Conservation (phyloP, 1,140 invertebrate species). For the Copidosoma floridanum region DNA sequence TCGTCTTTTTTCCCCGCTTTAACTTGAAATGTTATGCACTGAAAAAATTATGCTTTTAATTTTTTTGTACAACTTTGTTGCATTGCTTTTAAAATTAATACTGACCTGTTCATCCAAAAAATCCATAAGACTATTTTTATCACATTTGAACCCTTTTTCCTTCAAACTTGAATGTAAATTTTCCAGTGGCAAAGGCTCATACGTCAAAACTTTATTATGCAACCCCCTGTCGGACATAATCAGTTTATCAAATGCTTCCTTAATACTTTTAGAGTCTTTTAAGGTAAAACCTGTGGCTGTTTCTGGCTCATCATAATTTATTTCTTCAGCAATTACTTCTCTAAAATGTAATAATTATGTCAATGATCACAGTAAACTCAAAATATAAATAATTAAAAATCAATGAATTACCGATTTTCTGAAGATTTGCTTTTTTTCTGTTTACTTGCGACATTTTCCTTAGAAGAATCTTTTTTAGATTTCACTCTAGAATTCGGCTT, state of each 20-base stretch:
- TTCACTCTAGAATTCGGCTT: conserved; percentile 12
- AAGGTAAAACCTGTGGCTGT: background rate
- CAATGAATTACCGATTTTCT: conserved; percentile 7
- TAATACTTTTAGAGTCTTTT: conserved; percentile 28
- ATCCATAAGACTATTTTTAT: conserved; percentile 46
- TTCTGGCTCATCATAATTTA: conserved; percentile 31
- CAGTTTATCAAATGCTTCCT: conserved; percentile 43
- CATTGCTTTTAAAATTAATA: conserved; percentile 1
- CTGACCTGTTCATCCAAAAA: conserved; percentile 57
- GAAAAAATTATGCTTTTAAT: conserved; percentile 23
- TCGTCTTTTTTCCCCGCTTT: conserved; percentile 1
- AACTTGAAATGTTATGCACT: conserved; percentile 25
- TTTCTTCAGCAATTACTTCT: conserved; percentile 31
- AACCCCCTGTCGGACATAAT: conserved; percentile 44
- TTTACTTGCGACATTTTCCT: background rate
- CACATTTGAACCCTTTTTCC: conserved; percentile 48
- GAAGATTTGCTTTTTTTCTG: background rate
- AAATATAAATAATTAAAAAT: background rate
- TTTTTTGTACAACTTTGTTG: background rate
- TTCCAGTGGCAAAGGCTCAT: conserved; percentile 55
- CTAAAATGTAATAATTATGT: background rate
- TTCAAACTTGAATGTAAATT: conserved; percentile 45
- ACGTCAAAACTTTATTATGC: conserved; percentile 51
- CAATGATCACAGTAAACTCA: background rate
- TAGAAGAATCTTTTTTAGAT: background rate